phyloP scores from a whole-genome alignment of 1,140 invertebrate genomes.

The Homalodisca vitripennis region DNA sequence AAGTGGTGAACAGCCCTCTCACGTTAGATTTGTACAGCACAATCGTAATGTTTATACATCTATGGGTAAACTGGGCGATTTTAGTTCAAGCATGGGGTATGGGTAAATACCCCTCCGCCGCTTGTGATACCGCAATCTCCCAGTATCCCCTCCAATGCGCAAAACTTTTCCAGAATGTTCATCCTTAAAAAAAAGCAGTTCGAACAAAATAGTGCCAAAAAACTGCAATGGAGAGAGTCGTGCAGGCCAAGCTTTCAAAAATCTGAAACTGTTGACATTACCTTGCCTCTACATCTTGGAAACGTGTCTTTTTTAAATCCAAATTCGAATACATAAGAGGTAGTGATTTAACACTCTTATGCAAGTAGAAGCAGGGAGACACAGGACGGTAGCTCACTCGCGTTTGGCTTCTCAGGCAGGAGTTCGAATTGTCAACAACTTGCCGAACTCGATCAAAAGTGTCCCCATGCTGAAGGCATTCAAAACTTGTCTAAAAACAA shows the following conservation, averaged over 20 bases:
- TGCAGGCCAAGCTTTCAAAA: background rate
- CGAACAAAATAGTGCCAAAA: background rate
- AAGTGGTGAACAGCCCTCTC: too few relatives aligned
- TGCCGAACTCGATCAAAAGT: too few relatives aligned
- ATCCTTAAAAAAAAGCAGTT: background rate
- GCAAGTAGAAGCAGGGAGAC: background rate
- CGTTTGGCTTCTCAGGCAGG: background rate
- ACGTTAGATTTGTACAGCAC: too few relatives aligned
- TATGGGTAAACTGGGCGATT: too few relatives aligned
- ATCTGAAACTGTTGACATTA: background rate
- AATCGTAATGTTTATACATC: too few relatives aligned
- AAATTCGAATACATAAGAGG: background rate
- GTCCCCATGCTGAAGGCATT: too few relatives aligned
- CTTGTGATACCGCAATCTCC: too few relatives aligned
- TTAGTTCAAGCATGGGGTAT: too few relatives aligned
- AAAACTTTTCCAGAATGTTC: background rate
- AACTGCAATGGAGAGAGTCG: background rate
- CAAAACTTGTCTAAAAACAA: too few relatives aligned
- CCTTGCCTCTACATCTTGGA: background rate
- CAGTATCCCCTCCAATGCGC: too few relatives aligned
- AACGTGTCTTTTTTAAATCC: background rate
- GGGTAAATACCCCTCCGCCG: too few relatives aligned
- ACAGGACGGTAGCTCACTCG: background rate
- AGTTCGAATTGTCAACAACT: background rate
- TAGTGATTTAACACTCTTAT: background rate